A percentile compares a stretch with the other conserved stretches of the same genome.
These are phyloP conservation scores for Tetragonula clypearis DNA, from an alignment of 1,140 invertebrate genomes.

Conservation along the genomic window DNA sequence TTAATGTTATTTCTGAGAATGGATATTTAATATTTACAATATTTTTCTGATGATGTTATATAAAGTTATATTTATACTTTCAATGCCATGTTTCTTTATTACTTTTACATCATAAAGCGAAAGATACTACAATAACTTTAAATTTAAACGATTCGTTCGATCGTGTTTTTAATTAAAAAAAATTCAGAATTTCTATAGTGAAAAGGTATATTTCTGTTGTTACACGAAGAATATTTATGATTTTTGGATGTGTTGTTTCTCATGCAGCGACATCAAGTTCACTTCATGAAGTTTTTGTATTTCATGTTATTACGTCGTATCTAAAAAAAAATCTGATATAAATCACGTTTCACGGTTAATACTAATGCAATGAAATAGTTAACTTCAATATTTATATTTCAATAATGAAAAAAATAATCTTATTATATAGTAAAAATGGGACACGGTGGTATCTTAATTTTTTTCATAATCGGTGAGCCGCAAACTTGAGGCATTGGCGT, in stretches of 20 bases:
- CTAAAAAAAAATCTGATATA: not conserved
- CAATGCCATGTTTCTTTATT: constrained; percentile 25
- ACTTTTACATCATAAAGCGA: not conserved
- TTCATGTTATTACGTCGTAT: not conserved
- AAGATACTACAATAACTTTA: not conserved
- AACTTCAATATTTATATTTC: not conserved
- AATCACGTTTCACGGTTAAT: not conserved
- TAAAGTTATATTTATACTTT: constrained; percentile 78
- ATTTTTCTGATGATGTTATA: constrained; percentile 74
- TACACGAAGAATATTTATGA: no score
- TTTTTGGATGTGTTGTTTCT: no score
- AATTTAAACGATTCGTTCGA: not conserved
- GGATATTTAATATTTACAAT: constrained; percentile 72
- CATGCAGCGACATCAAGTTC: no score
- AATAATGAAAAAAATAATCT: not conserved
- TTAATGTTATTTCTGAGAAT: constrained; percentile 64
- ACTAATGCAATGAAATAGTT: not conserved
- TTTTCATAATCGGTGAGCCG: constrained; percentile 42
- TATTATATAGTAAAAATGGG: constrained; percentile 26
- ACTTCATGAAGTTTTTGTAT: no score
- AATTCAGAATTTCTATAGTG: not conserved
- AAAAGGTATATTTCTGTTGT: not conserved
- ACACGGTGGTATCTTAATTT: constrained; percentile 52
- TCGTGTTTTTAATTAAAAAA: not conserved
- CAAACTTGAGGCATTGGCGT: constrained; percentile 8